Percentiles rank a stretch among this genome's conserved stretches.
These are phyloP conservation scores for Scophthalmus maximus DNA, from an alignment of 2,113 vertebrate genomes.

Conservation along the genomic window DNA sequence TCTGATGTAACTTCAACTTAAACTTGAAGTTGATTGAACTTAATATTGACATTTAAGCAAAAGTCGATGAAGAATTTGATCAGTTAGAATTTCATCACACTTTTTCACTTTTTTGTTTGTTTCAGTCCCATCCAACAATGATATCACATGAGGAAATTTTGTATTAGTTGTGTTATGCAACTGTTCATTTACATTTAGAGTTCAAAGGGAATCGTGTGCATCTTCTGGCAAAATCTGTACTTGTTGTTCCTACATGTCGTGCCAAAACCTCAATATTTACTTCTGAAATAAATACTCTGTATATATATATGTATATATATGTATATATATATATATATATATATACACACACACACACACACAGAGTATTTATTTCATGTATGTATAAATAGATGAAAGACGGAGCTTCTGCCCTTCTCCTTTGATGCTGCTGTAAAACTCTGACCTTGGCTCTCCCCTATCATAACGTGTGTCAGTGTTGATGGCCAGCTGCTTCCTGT, in stretches of 20 bases:
- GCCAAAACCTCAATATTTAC: conserved; percentile 23
- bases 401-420: background rate
- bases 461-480: background rate
- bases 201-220: background rate
- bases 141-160: too few relatives aligned
- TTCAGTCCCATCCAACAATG: too few relatives aligned
- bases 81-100: background rate
- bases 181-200: too few relatives aligned
- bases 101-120: background rate
- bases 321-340: too few relatives aligned
- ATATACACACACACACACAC: too few relatives aligned
- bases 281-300: background rate
- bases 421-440: conserved; percentile 13
- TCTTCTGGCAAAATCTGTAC: background rate
- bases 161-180: too few relatives aligned
- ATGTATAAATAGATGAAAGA: background rate
- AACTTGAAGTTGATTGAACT: too few relatives aligned
- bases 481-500: background rate
- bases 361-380: too few relatives aligned
- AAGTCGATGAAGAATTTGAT: background rate
- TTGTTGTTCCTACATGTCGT: background rate
- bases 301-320: background rate
- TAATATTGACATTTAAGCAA: background rate
- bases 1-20: too few relatives aligned
- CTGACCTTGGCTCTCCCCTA: background rate